A percentile compares a stretch with the other conserved stretches of the same genome.
phyloP scores from a whole-genome alignment of 1,140 invertebrate species.

The Carposina sasakii region DNA sequence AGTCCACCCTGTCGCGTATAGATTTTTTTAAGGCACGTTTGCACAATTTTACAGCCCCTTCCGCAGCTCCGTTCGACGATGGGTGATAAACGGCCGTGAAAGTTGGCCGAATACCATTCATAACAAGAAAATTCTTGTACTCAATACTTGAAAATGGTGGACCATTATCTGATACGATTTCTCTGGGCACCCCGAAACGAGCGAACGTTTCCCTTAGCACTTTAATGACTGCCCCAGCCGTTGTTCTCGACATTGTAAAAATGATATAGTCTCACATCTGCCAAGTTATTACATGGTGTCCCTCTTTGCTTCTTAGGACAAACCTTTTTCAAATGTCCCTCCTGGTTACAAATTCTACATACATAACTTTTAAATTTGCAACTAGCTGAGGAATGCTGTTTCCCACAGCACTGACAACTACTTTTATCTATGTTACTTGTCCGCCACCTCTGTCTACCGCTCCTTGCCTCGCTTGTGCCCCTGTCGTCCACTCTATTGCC shows the following conservation, averaged over 20 bases:
- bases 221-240: neutral
- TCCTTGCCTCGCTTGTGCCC: too few species aligned
- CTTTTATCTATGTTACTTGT: too few species aligned
- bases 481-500: too few species aligned
- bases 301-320: too few species aligned
- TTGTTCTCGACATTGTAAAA: neutral
- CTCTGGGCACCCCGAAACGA: neutral
- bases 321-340: too few species aligned
- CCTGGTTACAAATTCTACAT: too few species aligned
- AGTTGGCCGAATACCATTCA: neutral
- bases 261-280: too few species aligned
- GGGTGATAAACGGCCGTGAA: neutral
- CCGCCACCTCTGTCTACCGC: too few species aligned
- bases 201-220: neutral
- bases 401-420: too few species aligned
- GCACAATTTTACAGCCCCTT: neutral
- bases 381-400: too few species aligned
- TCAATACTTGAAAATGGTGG: neutral
- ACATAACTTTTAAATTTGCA: too few species aligned
- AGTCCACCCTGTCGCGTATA: neutral
- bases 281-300: too few species aligned
- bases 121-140: neutral
- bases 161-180: neutral
- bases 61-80: neutral
- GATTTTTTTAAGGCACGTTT: neutral